These are phyloP conservation scores for Taeniopygia guttata DNA, from an alignment of 2,797 vertebrate species.

Conservation along the genomic window DNA sequence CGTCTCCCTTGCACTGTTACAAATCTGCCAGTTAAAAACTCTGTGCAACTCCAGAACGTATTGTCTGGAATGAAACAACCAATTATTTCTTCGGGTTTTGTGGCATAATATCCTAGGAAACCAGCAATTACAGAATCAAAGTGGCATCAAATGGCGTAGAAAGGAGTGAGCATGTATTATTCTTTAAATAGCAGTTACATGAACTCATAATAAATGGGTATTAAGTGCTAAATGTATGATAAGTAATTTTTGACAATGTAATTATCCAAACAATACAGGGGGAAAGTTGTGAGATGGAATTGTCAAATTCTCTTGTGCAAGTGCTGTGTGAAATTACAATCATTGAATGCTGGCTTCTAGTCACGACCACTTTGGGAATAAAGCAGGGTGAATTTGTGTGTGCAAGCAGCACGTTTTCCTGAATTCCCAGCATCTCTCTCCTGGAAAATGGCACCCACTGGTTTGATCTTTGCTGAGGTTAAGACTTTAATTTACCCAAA, in stretches of 20 bases:
- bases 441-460: not conserved
- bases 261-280: constrained; percentile 78
- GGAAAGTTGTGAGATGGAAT: constrained; percentile 63
- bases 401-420: not conserved
- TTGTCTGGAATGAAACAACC: constrained; percentile 79
- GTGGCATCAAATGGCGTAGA: constrained; percentile 74
- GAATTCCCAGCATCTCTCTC: not conserved
- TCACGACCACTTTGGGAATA: not conserved
- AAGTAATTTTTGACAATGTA: constrained; percentile 81
- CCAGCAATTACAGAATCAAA: constrained; percentile 81
- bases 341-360: not conserved
- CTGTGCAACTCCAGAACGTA: constrained; percentile 70
- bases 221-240: constrained; percentile 80
- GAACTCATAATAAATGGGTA: constrained; percentile 82
- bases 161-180: constrained; percentile 76
- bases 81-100: constrained; percentile 83
- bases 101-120: constrained; percentile 83
- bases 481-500: not conserved
- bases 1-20: constrained; percentile 56
- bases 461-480: not conserved
- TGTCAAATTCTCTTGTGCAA: constrained; percentile 62
- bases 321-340: not conserved
- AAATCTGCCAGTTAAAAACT: constrained; percentile 73
- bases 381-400: not conserved
- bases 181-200: constrained; percentile 83